Evolutionary conservation across 2,113 vertebrate species (phyloP).

Genomic region (Oxyura jamaicensis): DNA sequence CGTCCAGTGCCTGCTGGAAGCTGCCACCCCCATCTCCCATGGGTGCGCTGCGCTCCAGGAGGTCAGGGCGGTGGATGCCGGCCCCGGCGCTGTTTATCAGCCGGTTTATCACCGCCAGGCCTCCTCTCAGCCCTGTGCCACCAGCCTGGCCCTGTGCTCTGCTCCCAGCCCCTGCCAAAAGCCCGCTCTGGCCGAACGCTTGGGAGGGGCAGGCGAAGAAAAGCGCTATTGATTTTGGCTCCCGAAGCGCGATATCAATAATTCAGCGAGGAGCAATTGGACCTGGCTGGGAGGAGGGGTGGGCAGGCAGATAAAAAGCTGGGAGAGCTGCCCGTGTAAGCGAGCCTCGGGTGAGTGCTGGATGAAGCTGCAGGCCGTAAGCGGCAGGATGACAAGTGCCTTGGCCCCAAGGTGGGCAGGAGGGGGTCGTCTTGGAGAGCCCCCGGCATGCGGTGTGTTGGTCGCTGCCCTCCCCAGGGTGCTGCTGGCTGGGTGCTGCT

Average conservation of each 20-base stretch:
- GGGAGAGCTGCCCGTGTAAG: background rate
- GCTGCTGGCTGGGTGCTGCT: background rate
- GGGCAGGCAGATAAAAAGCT: constrained; percentile 23
- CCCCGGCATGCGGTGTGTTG: rapidly evolving
- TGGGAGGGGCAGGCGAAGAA: background rate
- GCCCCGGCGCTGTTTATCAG: background rate
- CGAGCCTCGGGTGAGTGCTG: constrained; percentile 22
- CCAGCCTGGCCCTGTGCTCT: background rate
- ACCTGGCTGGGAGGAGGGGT: background rate
- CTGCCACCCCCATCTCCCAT: rapidly evolving
- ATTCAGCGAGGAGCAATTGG: background rate
- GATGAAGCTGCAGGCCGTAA: constrained; percentile 38
- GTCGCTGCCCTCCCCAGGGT: background rate
- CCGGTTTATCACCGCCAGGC: background rate
- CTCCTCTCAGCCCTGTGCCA: background rate
- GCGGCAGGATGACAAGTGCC: background rate
- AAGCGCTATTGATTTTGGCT: constrained; percentile 30
- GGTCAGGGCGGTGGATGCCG: background rate
- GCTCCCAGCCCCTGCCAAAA: background rate
- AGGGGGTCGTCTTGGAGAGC: background rate
- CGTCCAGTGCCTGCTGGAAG: background rate
- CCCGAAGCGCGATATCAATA: constrained; percentile 68
- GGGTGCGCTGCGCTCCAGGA: background rate
- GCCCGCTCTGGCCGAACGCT: rapidly evolving
- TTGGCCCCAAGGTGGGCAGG: background rate